Conservation (phyloP, 2,113 vertebrate genomes). For the Ursus arctos region DNA sequence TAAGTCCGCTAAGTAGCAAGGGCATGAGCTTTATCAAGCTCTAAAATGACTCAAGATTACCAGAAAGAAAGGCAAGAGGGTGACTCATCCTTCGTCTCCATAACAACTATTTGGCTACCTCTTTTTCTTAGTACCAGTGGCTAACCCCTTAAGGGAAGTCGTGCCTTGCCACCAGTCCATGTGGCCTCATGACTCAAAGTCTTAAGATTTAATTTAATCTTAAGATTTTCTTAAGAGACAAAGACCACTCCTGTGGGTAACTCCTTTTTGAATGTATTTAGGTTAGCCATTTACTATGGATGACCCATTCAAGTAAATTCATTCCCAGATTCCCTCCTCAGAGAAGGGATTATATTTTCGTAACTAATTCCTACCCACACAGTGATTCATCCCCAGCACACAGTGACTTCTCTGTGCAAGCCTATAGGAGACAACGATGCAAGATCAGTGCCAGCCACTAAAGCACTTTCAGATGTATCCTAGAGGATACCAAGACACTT, state of each 20-base stretch:
- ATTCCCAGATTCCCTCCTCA: slow-evolving; percentile 14
- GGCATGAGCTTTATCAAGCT: not conserved
- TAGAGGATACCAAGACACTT: not conserved
- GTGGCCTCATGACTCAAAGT: slow-evolving; percentile 68
- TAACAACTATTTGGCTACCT: not conserved
- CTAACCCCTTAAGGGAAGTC: not conserved
- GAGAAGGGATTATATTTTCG: not conserved
- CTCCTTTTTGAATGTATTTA: not conserved
- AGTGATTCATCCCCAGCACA: not conserved
- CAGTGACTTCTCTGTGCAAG: not conserved
- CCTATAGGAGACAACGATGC: not conserved
- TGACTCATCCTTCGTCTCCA: slow-evolving; percentile 60
- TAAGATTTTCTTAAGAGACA: slow-evolving; percentile 35
- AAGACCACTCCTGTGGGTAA: slow-evolving; percentile 12
- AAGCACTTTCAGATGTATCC: not conserved
- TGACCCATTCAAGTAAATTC: not conserved
- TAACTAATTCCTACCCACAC: not conserved
- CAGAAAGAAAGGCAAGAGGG: not conserved
- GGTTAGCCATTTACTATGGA: slow-evolving; percentile 39
- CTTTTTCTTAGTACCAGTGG: slow-evolving; percentile 29
- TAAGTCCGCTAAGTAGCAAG: not conserved
- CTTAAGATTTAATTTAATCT: slow-evolving; percentile 42
- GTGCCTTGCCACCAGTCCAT: not conserved
- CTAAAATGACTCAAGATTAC: not conserved
- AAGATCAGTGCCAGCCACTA: not conserved